Percentiles rank a stretch among this genome's conserved stretches.
phyloP scores from a whole-genome alignment of 1,140 invertebrate genomes.

The Oreohelix idahoensis region DNA sequence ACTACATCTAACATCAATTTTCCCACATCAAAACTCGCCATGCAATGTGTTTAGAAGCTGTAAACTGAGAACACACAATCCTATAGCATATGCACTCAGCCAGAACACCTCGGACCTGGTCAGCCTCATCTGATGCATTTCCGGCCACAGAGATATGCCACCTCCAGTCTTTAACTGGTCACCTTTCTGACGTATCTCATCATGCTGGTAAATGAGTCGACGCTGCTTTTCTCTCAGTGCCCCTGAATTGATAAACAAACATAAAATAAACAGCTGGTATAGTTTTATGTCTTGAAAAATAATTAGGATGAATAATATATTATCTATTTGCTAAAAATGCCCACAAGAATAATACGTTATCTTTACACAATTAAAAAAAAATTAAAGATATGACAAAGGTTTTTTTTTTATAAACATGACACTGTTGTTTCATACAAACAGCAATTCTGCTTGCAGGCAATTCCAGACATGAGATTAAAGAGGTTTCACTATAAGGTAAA shows the following conservation, averaged over 20 bases:
- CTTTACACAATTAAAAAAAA: no score
- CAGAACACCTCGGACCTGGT: not conserved
- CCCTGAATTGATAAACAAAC: not conserved
- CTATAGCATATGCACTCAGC: conserved; percentile 2
- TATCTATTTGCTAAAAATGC: not conserved
- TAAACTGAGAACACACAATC: not conserved
- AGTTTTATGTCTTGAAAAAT: not conserved
- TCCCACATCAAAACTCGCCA: no score
- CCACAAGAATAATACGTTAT: not conserved
- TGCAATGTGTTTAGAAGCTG: conserved; percentile 10
- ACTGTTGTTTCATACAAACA: no score
- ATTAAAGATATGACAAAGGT: no score
- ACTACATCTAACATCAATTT: no score
- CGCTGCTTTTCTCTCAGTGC: conserved; percentile 22
- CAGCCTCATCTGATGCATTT: conserved; percentile 28
- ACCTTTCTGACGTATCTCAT: conserved; percentile 7
- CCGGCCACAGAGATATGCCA: conserved; percentile 26
- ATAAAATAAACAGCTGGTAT: no score
- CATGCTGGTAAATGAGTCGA: conserved; percentile 7
- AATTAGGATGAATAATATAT: not conserved
- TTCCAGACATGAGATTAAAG: no score
- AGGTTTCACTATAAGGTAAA: no score
- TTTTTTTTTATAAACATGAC: no score
- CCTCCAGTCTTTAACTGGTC: conserved; percentile 14
- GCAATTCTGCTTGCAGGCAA: no score